Conservation (phyloP, 2,113 vertebrate genomes). For the Boleophthalmus pectinirostris region DNA sequence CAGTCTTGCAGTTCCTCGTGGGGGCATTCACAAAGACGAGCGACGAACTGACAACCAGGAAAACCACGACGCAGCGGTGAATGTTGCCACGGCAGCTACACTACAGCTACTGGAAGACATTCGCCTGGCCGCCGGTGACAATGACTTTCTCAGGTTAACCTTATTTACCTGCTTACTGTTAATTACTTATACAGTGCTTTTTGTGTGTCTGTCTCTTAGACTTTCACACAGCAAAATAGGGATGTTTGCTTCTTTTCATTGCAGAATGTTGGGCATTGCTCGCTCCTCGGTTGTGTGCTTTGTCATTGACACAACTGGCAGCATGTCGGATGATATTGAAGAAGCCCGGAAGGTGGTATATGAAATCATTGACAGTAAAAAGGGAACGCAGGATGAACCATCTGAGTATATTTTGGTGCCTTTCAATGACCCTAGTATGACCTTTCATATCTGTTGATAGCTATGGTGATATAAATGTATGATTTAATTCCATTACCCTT, state of each 20-base stretch:
- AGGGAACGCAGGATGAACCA: constrained; percentile 75
- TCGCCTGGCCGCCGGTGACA: constrained; percentile 60
- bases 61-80: constrained; percentile 64
- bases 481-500: background rate
- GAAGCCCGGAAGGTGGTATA: constrained; percentile 50
- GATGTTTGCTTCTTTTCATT: constrained; percentile 1
- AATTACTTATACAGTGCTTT: background rate
- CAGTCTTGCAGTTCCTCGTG: constrained; percentile 48
- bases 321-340: constrained; percentile 72
- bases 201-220: background rate
- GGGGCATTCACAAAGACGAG: constrained; percentile 76
- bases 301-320: constrained; percentile 78
- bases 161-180: background rate
- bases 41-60: constrained; percentile 46
- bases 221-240: background rate
- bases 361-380: constrained; percentile 71
- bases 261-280: constrained; percentile 76
- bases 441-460: background rate
- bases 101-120: constrained; percentile 72
- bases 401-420: constrained; percentile 79
- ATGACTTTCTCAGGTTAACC: constrained; percentile 64
- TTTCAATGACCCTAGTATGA: constrained; percentile 76
- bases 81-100: constrained; percentile 56
- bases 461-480: background rate
- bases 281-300: constrained; percentile 75